A percentile compares a stretch with the other conserved stretches of the same genome.
phyloP scores from a whole-genome alignment of 2,797 vertebrate species.

The Coracias cyanogaster region DNA sequence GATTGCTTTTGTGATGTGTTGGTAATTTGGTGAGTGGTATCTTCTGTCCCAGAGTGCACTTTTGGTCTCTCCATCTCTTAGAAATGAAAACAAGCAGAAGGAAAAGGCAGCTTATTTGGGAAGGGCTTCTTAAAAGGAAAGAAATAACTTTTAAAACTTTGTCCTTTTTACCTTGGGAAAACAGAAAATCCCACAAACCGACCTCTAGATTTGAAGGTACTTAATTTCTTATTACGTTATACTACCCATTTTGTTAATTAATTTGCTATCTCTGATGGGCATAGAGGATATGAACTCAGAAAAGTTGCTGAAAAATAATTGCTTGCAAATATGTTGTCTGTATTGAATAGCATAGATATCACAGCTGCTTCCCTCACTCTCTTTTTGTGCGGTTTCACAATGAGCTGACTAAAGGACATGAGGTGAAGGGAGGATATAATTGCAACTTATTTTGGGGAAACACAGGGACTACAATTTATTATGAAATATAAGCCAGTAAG shows the following conservation, averaged over 20 bases:
- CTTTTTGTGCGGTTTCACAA: constrained; percentile 68
- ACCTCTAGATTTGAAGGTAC: not conserved
- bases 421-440: constrained; percentile 66
- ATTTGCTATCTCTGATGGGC: constrained; percentile 40
- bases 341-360: constrained; percentile 61
- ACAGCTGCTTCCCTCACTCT: constrained; percentile 77
- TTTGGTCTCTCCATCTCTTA: not conserved
- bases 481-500: constrained; percentile 64
- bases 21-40: not conserved
- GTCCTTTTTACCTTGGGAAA: not conserved
- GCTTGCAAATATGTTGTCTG: constrained; percentile 50
- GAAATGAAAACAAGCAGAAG: not conserved
- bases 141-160: constrained; percentile 6
- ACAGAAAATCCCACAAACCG: not conserved
- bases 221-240: constrained; percentile 6
- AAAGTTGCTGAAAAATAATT: constrained; percentile 66
- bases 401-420: constrained; percentile 54
- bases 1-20: not conserved
- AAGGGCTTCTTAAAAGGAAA: not conserved
- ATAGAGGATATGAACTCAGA: constrained; percentile 54
- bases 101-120: not conserved
- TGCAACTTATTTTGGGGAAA: constrained; percentile 58
- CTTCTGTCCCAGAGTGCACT: not conserved
- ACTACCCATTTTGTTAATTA: constrained; percentile 46
- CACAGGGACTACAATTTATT: constrained; percentile 54